Percentiles rank a stretch among this genome's conserved stretches.
Conservation (phyloP, 64 coral and sea anemone species). For the Orbicella faveolata region DNA sequence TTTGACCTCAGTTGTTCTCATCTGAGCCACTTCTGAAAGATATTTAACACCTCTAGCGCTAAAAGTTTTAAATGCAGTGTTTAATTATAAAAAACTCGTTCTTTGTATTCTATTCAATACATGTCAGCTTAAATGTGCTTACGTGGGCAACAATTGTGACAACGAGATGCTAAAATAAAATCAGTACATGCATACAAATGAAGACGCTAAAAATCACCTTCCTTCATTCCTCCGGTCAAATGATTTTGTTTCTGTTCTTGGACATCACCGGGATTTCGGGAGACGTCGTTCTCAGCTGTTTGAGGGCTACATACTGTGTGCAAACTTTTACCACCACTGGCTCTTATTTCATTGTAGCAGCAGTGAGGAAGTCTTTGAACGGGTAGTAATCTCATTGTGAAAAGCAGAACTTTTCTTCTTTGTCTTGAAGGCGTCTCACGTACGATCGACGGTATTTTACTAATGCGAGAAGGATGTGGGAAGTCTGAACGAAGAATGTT, state of each 20-base stretch:
- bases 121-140: too few relatives aligned
- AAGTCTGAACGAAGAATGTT: slow-evolving; percentile 28
- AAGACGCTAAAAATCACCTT: not conserved
- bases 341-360: not conserved
- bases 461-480: not conserved
- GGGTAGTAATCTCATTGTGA: not conserved
- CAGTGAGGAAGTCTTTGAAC: not conserved
- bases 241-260: not conserved
- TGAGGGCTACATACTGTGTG: too few relatives aligned
- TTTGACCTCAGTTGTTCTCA: too few relatives aligned
- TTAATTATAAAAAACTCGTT: too few relatives aligned
- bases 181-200: too few relatives aligned
- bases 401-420: not conserved
- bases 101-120: too few relatives aligned
- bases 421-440: not conserved
- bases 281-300: not conserved
- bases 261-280: not conserved
- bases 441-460: not conserved
- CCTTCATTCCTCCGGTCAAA: not conserved
- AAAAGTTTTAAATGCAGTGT: too few relatives aligned
- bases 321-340: too few relatives aligned
- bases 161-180: too few relatives aligned
- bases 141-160: too few relatives aligned
- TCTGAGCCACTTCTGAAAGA: too few relatives aligned
- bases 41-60: too few relatives aligned